Conservation (phyloP, 2,797 vertebrate species). For the Tapirus indicus region DNA sequence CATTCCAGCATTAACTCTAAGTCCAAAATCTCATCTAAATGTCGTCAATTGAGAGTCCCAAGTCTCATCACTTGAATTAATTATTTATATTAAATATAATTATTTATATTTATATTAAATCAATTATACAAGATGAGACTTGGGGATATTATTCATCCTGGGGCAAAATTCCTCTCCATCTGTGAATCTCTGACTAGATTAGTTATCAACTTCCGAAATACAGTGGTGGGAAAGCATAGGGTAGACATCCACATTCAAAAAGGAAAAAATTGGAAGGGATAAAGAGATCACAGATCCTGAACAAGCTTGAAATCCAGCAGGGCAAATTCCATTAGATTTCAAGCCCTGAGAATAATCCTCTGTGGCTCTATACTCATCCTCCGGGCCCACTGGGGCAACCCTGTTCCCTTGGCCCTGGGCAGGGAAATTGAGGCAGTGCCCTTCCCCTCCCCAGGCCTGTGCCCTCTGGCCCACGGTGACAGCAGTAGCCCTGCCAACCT, state of each 20-base stretch:
- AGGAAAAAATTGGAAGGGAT: not conserved
- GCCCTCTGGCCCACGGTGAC: not conserved
- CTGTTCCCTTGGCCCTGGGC: rapidly evolving
- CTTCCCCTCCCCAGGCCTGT: not conserved
- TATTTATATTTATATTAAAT: no score
- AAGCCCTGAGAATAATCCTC: not conserved
- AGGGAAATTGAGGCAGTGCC: not conserved
- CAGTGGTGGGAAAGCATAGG: not conserved
- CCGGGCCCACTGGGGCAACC: not conserved
- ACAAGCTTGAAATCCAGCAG: not conserved
- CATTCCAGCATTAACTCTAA: not conserved
- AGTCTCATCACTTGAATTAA: not conserved
- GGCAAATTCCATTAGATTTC: not conserved
- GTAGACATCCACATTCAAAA: not conserved
- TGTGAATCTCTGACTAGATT: not conserved
- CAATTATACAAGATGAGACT: no score
- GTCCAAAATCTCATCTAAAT: not conserved
- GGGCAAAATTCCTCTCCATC: not conserved
- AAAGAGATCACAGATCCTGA: not conserved
- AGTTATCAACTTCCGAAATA: not conserved
- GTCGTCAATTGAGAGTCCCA: not conserved
- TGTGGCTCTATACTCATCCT: not conserved
- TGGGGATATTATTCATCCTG: not conserved
- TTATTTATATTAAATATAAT: not conserved
- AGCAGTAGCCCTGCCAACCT: not conserved